phyloP scores from a whole-genome alignment of 2,888 invertebrate genomes.

The Cephalotes varians region DNA sequence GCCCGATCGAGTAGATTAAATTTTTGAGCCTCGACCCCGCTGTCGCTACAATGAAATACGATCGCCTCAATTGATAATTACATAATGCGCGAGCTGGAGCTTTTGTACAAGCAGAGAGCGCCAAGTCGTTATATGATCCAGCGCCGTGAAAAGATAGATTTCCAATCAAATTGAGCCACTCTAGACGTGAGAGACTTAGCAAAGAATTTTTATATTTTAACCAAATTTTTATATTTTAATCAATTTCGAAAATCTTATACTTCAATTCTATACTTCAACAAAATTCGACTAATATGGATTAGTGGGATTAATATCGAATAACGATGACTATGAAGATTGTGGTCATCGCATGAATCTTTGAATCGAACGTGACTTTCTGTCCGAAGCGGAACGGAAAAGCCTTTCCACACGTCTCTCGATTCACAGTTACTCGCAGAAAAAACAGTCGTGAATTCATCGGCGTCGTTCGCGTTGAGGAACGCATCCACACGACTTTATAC shows the following conservation, averaged over 20 bases:
- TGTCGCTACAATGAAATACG: slow-evolving; percentile 32
- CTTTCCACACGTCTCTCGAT: background rate
- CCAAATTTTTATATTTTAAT: background rate
- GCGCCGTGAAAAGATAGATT: background rate
- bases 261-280: background rate
- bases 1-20: slow-evolving; percentile 45
- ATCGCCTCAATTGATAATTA: slow-evolving; percentile 42
- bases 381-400: slow-evolving; percentile 6
- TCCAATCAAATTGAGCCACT: background rate
- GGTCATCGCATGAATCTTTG: background rate
- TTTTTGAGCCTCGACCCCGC: slow-evolving; percentile 38
- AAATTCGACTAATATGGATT: background rate
- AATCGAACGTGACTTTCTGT: background rate
- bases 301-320: background rate
- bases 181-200: too few species aligned
- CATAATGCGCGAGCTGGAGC: slow-evolving; percentile 25
- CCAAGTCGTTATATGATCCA: background rate
- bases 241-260: background rate
- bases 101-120: slow-evolving; percentile 14
- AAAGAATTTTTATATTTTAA: too few species aligned
- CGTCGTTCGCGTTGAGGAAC: slow-evolving; percentile 9
- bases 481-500: background rate
- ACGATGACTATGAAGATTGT: background rate
- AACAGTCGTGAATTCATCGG: background rate
- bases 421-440: slow-evolving; percentile 32